Conservation (phyloP, 2,888 invertebrate species). For the Ethmia dodecea region DNA sequence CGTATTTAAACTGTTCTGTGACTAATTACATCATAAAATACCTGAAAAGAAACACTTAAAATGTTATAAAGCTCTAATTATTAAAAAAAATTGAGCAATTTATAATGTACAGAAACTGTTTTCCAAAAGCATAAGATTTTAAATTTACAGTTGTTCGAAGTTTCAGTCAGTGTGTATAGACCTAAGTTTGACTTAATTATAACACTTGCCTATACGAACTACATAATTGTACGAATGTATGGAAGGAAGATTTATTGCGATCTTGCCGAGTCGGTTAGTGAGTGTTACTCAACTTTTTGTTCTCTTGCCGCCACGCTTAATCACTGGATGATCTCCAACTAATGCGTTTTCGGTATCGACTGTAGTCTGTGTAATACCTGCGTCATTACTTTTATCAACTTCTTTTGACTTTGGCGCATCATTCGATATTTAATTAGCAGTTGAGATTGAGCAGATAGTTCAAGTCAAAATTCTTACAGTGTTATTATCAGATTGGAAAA, state of each 20-base stretch:
- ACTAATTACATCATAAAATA: no score
- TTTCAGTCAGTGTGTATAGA: not conserved
- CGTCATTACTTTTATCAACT: conserved; percentile 10
- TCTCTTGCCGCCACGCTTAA: conserved; percentile 60
- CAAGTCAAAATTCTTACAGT: not conserved
- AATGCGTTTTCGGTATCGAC: conserved; percentile 57
- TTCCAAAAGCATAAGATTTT: no score
- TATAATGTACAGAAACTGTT: no score
- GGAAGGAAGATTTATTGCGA: conserved; percentile 66
- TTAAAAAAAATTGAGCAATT: no score
- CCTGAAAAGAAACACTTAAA: no score
- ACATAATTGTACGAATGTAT: conserved; percentile 55
- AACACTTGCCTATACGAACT: conserved; percentile 64
- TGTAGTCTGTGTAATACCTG: conserved; percentile 25
- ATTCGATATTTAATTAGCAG: not conserved
- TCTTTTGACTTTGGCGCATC: not conserved
- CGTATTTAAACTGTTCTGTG: no score
- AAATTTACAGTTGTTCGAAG: no score
- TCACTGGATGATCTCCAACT: conserved; percentile 62
- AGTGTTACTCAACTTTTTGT: conserved; percentile 62
- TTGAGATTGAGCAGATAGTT: not conserved
- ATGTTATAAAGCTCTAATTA: no score
- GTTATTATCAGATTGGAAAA: not conserved
- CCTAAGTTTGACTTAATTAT: conserved; percentile 65
- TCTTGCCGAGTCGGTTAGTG: conserved; percentile 62